These are phyloP conservation scores for Tachypleus tridentatus DNA, from an alignment of 1,140 invertebrate genomes.

Conservation along the genomic window DNA sequence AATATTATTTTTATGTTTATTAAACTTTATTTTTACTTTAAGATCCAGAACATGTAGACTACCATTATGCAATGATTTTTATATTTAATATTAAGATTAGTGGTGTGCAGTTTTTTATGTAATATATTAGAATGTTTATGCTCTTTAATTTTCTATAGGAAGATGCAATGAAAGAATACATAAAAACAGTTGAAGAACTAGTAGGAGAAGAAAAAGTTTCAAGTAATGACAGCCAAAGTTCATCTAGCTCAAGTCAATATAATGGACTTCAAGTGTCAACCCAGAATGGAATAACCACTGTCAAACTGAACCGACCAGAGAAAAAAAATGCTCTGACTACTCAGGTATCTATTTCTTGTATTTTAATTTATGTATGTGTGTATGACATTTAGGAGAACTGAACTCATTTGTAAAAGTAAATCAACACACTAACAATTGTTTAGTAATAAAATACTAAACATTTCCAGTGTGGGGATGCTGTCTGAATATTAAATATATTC, in stretches of 20 bases:
- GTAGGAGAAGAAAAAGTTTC: constrained; percentile 27
- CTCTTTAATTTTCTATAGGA: constrained; percentile 26
- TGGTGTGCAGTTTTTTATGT: background rate
- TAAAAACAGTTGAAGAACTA: constrained; percentile 27
- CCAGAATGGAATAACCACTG: constrained; percentile 43
- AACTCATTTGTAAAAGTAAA: background rate
- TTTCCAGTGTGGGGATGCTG: too few species aligned
- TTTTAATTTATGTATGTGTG: background rate
- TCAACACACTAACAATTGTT: background rate
- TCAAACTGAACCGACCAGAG: constrained; percentile 57
- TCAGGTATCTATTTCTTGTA: background rate
- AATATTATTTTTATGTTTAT: background rate
- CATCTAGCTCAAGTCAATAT: constrained; percentile 5
- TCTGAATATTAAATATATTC: too few species aligned
- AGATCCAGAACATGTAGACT: background rate
- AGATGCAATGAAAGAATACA: constrained; percentile 33
- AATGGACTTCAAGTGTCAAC: constrained; percentile 25
- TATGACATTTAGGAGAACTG: background rate
- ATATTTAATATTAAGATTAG: background rate
- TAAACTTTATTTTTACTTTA: background rate
- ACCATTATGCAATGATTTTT: background rate
- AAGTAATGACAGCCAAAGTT: constrained; percentile 9
- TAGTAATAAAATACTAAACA: too few species aligned
- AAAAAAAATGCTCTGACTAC: constrained; percentile 44
- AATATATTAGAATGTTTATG: too few species aligned